A percentile compares a stretch with the other conserved stretches of the same genome.
phyloP scores from a whole-genome alignment of 1,140 invertebrate species.

The Pantala flavescens region DNA sequence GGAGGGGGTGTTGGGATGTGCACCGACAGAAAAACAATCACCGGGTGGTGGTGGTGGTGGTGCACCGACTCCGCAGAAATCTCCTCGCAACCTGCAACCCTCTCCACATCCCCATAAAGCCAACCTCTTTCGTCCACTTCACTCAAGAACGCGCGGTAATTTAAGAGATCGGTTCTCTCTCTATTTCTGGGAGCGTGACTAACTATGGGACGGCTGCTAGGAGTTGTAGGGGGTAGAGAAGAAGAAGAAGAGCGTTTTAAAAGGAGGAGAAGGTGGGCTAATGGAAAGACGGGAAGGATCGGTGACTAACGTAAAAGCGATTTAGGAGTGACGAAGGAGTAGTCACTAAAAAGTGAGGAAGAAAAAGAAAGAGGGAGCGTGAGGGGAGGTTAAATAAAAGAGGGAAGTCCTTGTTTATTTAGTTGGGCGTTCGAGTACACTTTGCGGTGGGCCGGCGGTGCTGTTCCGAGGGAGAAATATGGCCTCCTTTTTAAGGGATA shows the following conservation, averaged over 20 bases:
- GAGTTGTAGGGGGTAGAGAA: background rate
- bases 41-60: too few relatives aligned
- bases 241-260: background rate
- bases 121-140: conserved; percentile 4
- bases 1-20: too few relatives aligned
- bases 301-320: background rate
- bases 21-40: too few relatives aligned
- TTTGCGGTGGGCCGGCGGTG: background rate
- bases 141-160: conserved; percentile 3
- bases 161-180: background rate
- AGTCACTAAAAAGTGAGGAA: background rate
- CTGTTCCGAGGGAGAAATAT: background rate
- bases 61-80: too few relatives aligned
- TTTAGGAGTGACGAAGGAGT: background rate
- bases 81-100: too few relatives aligned
- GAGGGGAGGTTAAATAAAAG: background rate
- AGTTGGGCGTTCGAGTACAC: background rate
- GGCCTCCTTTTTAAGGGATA: too few relatives aligned
- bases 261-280: background rate
- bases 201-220: background rate
- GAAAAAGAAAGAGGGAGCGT: background rate
- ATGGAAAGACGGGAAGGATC: background rate
- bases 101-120: background rate
- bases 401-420: background rate
- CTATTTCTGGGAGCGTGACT: conserved; percentile 7